These are phyloP conservation scores for Acipenser ruthenus DNA, from an alignment of 2,797 vertebrate genomes.

Conservation along the genomic window DNA sequence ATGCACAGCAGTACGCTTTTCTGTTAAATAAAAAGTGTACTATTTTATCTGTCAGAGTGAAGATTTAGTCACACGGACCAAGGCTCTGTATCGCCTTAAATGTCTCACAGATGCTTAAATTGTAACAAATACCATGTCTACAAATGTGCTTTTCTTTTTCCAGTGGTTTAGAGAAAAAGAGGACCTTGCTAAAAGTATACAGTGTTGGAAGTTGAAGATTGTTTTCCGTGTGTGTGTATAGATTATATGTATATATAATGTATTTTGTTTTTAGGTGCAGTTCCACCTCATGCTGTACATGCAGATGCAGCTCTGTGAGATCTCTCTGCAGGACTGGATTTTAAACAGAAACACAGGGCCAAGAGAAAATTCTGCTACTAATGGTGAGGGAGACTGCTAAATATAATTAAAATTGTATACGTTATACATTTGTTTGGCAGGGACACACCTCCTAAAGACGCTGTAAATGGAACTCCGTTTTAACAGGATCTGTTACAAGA, in stretches of 20 bases:
- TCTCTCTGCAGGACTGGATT: conserved; percentile 91
- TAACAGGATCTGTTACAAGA: no score
- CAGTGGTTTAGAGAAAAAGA: no score
- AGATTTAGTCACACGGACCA: no score
- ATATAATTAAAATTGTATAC: neutral
- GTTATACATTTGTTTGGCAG: no score
- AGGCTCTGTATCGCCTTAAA: no score
- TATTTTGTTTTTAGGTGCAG: conserved; percentile 53
- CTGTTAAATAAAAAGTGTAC: neutral
- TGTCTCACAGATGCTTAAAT: no score
- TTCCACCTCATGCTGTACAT: conserved; percentile 92
- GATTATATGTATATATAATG: no score
- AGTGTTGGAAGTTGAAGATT: neutral
- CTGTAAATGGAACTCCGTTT: no score
- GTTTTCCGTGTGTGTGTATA: neutral
- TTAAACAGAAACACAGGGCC: conserved; percentile 62
- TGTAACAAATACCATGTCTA: no score
- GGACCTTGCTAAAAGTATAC: neutral
- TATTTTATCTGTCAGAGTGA: neutral
- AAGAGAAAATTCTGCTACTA: conserved; percentile 25
- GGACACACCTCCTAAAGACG: no score
- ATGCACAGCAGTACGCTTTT: neutral
- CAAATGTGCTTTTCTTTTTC: no score
- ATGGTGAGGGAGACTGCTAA: conserved; percentile 13
- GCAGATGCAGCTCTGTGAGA: conserved; percentile 95